Conservation (phyloP, 2,888 invertebrate genomes). For the Disparrhopalites patrizii region DNA sequence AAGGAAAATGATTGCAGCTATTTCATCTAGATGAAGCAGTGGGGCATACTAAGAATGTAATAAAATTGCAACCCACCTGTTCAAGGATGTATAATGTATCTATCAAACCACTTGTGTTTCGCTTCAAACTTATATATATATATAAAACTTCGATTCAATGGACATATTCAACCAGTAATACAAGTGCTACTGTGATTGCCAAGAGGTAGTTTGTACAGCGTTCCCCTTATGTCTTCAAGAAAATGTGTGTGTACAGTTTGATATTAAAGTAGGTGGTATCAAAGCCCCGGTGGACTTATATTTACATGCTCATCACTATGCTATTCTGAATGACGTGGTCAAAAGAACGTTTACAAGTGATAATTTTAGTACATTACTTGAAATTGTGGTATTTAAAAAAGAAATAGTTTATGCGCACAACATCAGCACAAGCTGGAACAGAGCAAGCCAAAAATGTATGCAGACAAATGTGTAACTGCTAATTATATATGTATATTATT, state of each 20-base stretch:
- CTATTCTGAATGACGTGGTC: too few relatives aligned
- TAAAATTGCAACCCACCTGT: constrained; percentile 13
- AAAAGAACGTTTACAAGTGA: too few relatives aligned
- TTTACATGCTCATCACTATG: too few relatives aligned
- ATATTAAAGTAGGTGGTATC: neutral
- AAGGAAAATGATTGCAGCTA: constrained; percentile 79
- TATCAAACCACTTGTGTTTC: constrained; percentile 14
- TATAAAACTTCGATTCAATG: neutral
- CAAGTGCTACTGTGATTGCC: too few relatives aligned
- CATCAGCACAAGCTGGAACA: too few relatives aligned
- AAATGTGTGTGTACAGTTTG: neutral
- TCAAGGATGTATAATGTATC: constrained; percentile 8
- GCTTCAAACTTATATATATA: too few relatives aligned
- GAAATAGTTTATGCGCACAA: too few relatives aligned
- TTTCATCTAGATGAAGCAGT: constrained; percentile 47
- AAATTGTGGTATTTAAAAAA: too few relatives aligned
- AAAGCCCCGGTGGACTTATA: neutral
- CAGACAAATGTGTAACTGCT: too few relatives aligned
- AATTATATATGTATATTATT: neutral
- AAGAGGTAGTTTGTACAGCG: neutral
- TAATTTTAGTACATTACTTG: too few relatives aligned
- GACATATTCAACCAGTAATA: constrained; percentile 5
- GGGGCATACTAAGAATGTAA: constrained; percentile 8
- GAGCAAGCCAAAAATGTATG: too few relatives aligned
- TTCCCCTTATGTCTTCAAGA: neutral